Evolutionary conservation across 2,113 vertebrate genomes (phyloP), one percentile per base, ranked within the genome.

Genomic region (Struthio camelus): DNA sequence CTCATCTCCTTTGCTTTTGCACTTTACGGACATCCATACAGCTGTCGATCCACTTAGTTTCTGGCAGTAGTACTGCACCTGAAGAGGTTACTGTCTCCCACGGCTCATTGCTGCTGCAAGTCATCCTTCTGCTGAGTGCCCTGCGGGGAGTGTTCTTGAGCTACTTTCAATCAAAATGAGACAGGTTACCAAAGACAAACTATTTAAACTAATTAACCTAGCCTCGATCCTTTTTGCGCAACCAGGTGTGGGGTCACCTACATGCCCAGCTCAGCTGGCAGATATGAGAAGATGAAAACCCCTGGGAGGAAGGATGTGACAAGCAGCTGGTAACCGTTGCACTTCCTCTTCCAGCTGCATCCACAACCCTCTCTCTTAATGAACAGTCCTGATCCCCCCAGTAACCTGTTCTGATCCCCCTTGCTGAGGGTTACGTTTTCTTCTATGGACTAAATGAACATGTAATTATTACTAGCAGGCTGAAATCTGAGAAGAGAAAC

Each of bases 191-290:
- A 85, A 93, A 93, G 79, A 27, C 48, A 32, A 61, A 44, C 10
- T 80, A 89, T 92, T 95, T 85, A 51, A 96, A 85, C 62, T 93
- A 83, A 90, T 91, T 95, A 96, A 96, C 94, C 93, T 69, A 88
- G 44, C 59, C 71, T 78, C 70, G 71, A 75, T 59, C 76, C 54
- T 83, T 94, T 73, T 28, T 78, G 87, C 64, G 80, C 85, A 83
- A 61, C 79, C 94, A 95, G 92, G 46, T 96, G 90, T 85, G 50
- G 72, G 79, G 85, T 97, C 94, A 91, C 59, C 48, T 64, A 9
- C 20, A 24, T 22, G 59, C 77, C 71, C 87, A 94, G 2, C 46
- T 90, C 85, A 90, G 87, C 87, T 87, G 90, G 82, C 93, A 91
- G 87, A 91, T 94, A 73, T 10, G 36, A 82, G 76, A 85, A 56